Conservation (phyloP, 2,797 vertebrate genomes). For the Mormyrops boulengeri region DNA sequence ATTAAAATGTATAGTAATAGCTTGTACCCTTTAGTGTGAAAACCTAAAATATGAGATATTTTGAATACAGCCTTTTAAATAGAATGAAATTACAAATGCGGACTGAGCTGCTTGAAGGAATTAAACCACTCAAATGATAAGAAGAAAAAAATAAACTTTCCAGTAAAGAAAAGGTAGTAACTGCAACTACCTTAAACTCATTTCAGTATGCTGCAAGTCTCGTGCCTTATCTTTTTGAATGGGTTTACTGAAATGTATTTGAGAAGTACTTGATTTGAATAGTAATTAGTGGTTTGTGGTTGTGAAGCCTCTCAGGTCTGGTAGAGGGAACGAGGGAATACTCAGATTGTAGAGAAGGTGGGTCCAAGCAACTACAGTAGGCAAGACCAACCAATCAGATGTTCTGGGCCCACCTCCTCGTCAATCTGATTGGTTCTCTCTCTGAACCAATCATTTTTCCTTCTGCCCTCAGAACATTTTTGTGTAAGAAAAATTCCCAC, state of each 20-base stretch:
- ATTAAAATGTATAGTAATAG: not conserved
- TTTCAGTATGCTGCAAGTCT: not conserved
- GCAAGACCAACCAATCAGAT: not conserved
- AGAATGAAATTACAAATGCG: constrained; percentile 23
- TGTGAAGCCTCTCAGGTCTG: not conserved
- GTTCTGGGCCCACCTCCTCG: not conserved
- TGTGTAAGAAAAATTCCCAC: not conserved
- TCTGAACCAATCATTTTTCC: not conserved
- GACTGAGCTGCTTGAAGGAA: constrained; percentile 6
- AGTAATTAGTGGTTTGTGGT: not conserved
- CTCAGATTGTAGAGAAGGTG: not conserved
- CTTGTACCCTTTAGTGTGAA: not conserved
- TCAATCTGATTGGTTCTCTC: not conserved
- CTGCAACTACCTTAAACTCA: not conserved
- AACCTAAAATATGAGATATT: constrained; percentile 46
- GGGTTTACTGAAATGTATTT: not conserved
- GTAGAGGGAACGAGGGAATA: not conserved
- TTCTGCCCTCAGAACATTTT: not conserved
- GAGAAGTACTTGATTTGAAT: not conserved
- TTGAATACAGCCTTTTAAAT: constrained; percentile 29
- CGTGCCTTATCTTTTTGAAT: not conserved
- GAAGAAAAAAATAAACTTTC: not conserved
- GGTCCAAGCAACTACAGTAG: not conserved
- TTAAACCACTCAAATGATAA: not conserved
- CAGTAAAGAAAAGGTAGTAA: not conserved